These are phyloP conservation scores for Erebia ligea DNA, from an alignment of 2,888 invertebrate species.

Conservation along the genomic window DNA sequence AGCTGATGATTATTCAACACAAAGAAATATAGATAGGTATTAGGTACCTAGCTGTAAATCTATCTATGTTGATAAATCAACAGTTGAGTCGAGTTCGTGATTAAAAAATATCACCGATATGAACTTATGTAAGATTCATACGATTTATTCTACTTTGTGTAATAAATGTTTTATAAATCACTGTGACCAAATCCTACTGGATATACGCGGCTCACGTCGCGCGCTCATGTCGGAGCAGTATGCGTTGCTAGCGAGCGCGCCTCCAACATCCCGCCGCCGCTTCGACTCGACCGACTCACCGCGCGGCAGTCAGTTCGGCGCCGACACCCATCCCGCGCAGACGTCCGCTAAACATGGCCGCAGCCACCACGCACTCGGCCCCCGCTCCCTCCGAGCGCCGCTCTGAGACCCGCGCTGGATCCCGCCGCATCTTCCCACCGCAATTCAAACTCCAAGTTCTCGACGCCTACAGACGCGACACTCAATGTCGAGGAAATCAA, in stretches of 20 bases:
- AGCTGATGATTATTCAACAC: too few relatives aligned
- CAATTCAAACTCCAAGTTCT: constrained; percentile 95
- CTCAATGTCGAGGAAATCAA: constrained; percentile 95
- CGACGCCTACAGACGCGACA: constrained; percentile 93
- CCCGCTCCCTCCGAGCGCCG: constrained; percentile 77
- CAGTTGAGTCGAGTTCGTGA: too few relatives aligned
- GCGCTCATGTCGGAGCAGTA: constrained; percentile 74
- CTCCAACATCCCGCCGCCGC: constrained; percentile 74
- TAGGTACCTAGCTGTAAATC: too few relatives aligned
- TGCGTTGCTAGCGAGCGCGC: constrained; percentile 80
- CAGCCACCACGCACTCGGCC: constrained; percentile 76
- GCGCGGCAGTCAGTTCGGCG: constrained; percentile 83
- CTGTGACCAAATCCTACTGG: constrained; percentile 55
- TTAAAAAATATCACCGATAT: too few relatives aligned
- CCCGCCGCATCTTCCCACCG: constrained; percentile 93
- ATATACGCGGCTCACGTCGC: constrained; percentile 76
- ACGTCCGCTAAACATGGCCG: constrained; percentile 71
- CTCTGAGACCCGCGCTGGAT: constrained; percentile 87
- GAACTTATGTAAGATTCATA: too few relatives aligned
- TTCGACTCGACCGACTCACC: constrained; percentile 54
- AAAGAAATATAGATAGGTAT: too few relatives aligned
- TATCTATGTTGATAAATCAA: too few relatives aligned
- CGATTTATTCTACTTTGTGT: background rate
- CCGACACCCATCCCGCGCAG: constrained; percentile 76
- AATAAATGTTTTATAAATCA: constrained; percentile 27